Conservation (phyloP, 1,140 invertebrate species). For the Saccostrea echinata region DNA sequence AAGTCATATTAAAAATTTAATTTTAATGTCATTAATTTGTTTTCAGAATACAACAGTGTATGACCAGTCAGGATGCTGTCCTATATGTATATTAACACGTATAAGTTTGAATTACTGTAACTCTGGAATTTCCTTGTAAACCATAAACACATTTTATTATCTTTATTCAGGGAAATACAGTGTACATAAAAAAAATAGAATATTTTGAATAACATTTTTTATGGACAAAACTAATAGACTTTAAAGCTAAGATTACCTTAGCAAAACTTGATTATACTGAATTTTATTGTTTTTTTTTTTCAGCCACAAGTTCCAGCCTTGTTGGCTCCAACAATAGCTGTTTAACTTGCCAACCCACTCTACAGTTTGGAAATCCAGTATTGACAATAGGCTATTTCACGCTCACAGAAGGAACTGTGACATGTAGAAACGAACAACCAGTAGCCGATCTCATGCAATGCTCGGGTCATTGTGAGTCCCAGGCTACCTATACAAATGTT, state of each 20-base stretch:
- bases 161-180: too few relatives aligned
- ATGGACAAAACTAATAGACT: too few relatives aligned
- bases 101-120: slow-evolving; percentile 40
- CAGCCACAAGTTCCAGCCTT: background rate
- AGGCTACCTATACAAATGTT: slow-evolving; percentile 54
- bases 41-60: slow-evolving; percentile 58
- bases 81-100: slow-evolving; percentile 60
- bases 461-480: slow-evolving; percentile 61
- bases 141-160: too few relatives aligned
- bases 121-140: too few relatives aligned
- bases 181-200: too few relatives aligned
- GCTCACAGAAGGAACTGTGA: slow-evolving; percentile 39
- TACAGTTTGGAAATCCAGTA: slow-evolving; percentile 53
- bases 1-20: background rate
- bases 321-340: slow-evolving; percentile 35
- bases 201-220: too few relatives aligned
- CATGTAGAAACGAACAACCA: slow-evolving; percentile 58
- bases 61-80: slow-evolving; percentile 64
- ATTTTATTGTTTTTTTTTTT: background rate
- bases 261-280: too few relatives aligned
- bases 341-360: slow-evolving; percentile 53
- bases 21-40: background rate
- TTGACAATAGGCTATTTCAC: slow-evolving; percentile 63
- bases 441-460: slow-evolving; percentile 64
- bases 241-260: too few relatives aligned